Evolutionary conservation across 2,113 vertebrate genomes (phyloP), one percentile per base, ranked within the genome.

Genomic region (Carassius auratus): DNA sequence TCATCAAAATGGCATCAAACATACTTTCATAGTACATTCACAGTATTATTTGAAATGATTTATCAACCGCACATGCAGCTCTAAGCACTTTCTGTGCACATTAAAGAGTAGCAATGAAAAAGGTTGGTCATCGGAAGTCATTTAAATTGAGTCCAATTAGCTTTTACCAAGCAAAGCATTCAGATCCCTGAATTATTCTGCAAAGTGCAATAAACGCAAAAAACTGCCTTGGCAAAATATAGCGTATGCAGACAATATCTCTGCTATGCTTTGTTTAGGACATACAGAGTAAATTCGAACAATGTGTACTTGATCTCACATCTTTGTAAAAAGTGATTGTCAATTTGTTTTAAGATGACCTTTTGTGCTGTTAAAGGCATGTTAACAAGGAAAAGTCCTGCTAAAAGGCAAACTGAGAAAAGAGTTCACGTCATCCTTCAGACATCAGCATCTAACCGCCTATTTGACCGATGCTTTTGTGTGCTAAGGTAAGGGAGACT

Each of bases 401-500:
- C 21, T 71, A 69, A 68, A 68, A 38, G 17, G 33, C 19, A 21
- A 61, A 61, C 3, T 3, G 8, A n/a, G 57, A 61, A 59, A 12
- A 48, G 10, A 17, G 38, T 21, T 45, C 19, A 71, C 3, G 3
- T 71, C 68, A 45, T 73, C 21, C 10, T n/a, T 36, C 52, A 36
- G 17, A 57, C 19, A n/a, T 61, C 19, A 38, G 19, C 8, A 1
- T 45, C 21, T 23, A 79, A 13, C 38, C 38, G 75, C 75, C 48
- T 76, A 15, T 62, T n/a, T 80, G 57, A 62, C 36, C 14, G 26
- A 23, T 45, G 23, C 42, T 38, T 79, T 23, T 13, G 33, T 14
- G 19, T 78, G 76, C 76, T 78, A 61, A 79, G 17, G 55, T 61
- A 62, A 61, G 33, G 21, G 33, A 79, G 76, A 62, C 10, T 7